Base-by-base conservation (phyloP, 2,797 vertebrate genomes). In the Phoxinus dragarum region DNA sequence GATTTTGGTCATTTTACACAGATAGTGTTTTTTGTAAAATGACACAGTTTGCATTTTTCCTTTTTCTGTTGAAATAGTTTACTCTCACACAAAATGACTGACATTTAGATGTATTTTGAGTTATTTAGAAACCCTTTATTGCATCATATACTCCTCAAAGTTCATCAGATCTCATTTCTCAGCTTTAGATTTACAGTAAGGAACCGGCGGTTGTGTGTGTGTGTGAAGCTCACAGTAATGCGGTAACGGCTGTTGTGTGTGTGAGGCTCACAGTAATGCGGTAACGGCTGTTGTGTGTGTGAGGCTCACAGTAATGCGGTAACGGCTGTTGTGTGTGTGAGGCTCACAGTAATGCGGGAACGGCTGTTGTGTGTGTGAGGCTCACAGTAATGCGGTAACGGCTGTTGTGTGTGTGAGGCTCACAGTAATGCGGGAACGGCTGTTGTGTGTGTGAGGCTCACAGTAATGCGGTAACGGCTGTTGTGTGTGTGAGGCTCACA, bases 261-360 rank as follows among this genome's bases (percentile, higher is more conserved):
- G 42, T 44, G 42, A 44, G 8, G 8, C 42, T 44, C 27, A 27
- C 27, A 27, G 47, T 49, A 1, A 38, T 38, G 38, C 38, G 38
- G 38, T 6, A 38, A 6, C 0, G 38, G 38, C 38, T 38, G 38
- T 27, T 27, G 27, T 27, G 27, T 27, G 38, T 38, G 85, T 78
- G 74, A 69, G 71, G 34, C 44, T 82, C 73, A 42, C 67, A 40
- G 61, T 54, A n/a, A 66, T 84, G 82, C 49, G 67, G 54, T 67
- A 19, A 54, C 5, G 17, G 36, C 11, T 79, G 75, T 86, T 90
- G 42, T 44, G 42, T 44, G 42, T 44, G 42, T 44, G 42, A 44
- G 8, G 8, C 42, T 44, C 27, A 27, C 27, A 27, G 47, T 49
- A 1, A 38, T 38, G 38, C 38, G 38, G 38, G 1, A 38, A 6